phyloP scores from a whole-genome alignment of 64 coral and sea anemone species.

The Stylophora pistillata region DNA sequence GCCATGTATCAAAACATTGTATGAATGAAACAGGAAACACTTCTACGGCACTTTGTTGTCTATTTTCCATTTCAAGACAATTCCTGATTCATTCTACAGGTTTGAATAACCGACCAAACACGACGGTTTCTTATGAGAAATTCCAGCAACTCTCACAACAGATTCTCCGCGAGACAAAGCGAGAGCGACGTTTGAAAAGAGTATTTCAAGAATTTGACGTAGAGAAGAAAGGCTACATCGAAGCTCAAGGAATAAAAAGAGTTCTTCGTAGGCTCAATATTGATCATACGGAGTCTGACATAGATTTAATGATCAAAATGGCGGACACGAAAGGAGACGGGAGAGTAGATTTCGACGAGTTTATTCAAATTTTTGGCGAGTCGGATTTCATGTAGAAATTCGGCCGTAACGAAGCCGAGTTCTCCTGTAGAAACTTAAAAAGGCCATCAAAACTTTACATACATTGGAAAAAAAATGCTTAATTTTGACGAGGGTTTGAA shows the following conservation, averaged over 20 bases:
- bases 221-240: conserved; percentile 77
- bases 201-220: conserved; percentile 84
- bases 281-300: conserved; percentile 57
- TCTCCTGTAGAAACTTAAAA: background rate
- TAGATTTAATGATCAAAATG: conserved; percentile 84
- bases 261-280: conserved; percentile 76
- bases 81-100: conserved; percentile 15
- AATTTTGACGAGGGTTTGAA: background rate
- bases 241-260: conserved; percentile 62
- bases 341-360: conserved; percentile 76
- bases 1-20: too few species aligned
- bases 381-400: conserved; percentile 3
- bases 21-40: too few species aligned
- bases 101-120: conserved; percentile 16
- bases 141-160: conserved; percentile 47
- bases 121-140: conserved; percentile 36
- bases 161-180: conserved; percentile 30
- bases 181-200: conserved; percentile 47
- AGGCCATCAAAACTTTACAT: background rate
- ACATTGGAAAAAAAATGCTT: background rate
- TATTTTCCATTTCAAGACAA: background rate
- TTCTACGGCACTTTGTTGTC: background rate
- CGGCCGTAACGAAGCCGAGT: background rate
- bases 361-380: conserved; percentile 79
- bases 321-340: conserved; percentile 81